Evolutionary conservation across 2,113 vertebrate genomes (phyloP).

Genomic region (Nestor notabilis): DNA sequence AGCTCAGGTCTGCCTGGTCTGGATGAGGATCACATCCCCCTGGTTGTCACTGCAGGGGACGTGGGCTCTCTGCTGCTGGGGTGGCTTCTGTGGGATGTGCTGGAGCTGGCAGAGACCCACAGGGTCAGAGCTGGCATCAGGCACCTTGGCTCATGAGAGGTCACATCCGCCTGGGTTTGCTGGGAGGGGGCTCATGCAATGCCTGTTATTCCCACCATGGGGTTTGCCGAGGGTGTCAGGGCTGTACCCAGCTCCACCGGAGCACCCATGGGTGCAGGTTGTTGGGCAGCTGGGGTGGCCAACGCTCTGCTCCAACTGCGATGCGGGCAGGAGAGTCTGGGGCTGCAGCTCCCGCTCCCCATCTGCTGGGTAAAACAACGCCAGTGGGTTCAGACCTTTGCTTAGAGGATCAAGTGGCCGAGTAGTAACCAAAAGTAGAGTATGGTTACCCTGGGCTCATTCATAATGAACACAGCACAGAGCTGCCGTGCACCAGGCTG

Average conservation of each 20-base stretch:
- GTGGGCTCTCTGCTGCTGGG: rapidly evolving
- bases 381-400: not conserved
- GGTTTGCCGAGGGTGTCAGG: not conserved
- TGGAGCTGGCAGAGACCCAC: rapidly evolving
- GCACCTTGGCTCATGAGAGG: rapidly evolving
- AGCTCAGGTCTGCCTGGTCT: not conserved
- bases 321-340: not conserved
- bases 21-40: rapidly evolving
- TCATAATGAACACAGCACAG: not conserved
- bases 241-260: rapidly evolving
- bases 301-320: rapidly evolving
- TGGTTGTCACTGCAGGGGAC: not conserved
- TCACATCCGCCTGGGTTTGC: rapidly evolving
- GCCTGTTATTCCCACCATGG: rapidly evolving
- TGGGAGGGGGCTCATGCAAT: not conserved
- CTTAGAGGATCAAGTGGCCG: not conserved
- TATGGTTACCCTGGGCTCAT: not conserved
- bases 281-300: not conserved
- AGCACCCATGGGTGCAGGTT: not conserved
- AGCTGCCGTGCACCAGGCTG: not conserved
- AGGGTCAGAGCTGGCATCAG: not conserved
- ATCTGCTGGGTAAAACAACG: not conserved
- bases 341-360: not conserved
- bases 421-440: constrained; percentile 19
- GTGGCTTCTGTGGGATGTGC: not conserved